These are phyloP conservation scores for Mirounga angustirostris DNA, from an alignment of 2,113 vertebrate species.

Conservation along the genomic window DNA sequence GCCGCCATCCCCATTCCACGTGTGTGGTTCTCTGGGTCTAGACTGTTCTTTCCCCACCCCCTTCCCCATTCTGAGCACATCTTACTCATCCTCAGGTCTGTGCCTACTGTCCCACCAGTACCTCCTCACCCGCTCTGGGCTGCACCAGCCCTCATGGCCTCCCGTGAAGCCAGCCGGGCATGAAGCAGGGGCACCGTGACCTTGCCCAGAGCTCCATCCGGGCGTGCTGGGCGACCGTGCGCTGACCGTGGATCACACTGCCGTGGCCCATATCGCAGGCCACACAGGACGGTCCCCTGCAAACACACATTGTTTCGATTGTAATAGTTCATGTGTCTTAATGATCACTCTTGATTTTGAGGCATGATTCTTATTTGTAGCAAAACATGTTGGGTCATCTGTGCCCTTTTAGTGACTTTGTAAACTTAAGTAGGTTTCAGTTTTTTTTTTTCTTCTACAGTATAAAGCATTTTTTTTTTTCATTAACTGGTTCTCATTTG, in stretches of 20 bases:
- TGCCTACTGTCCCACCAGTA: rapidly evolving
- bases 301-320: rapidly evolving
- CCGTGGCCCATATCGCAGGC: background rate
- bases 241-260: rapidly evolving
- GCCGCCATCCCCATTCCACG: no score
- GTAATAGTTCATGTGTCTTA: no score
- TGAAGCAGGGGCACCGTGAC: rapidly evolving
- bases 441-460: background rate
- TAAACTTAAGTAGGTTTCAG: background rate
- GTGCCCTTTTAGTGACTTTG: background rate
- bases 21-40: background rate
- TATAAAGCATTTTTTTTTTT: background rate
- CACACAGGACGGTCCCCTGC: background rate
- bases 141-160: rapidly evolving
- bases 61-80: background rate
- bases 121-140: no score
- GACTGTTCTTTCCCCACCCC: rapidly evolving
- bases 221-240: rapidly evolving
- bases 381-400: background rate
- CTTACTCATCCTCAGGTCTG: background rate
- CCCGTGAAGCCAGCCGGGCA: background rate
- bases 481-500: background rate
- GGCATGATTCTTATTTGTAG: background rate
- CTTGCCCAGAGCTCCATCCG: rapidly evolving
- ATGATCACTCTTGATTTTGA: background rate